Evolutionary conservation across 2,113 vertebrate genomes (phyloP), one percentile per base, ranked within the genome.

Genomic region (Brachyhypopomus gauderio): DNA sequence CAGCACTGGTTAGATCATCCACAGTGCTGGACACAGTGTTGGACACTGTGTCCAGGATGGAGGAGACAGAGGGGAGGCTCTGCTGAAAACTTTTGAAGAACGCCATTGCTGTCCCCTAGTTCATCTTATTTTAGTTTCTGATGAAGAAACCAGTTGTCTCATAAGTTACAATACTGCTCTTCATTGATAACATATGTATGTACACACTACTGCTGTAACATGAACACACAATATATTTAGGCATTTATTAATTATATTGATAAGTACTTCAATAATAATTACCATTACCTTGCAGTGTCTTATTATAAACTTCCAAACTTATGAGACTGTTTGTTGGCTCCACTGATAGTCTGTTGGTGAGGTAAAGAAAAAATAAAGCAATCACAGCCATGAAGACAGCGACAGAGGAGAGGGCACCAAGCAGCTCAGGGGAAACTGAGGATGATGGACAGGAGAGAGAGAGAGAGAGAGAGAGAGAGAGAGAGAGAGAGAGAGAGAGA

Each of bases 271-370:
- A 52, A 14, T 14, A 52, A 52, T 14, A 52, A 52, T 52, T 52
- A 52, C 45, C 45, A 52, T 93, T 95, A 92, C 96, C 97, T 93
- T 93, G 90, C 83, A 93, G 93, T 85, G 88, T 92, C 85, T 92
- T 89, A 75, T 86, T 91, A 87, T 93, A 96, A 86, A 91, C 94
- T 88, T 93, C 92, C 0, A 96, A 92, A 80, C 94, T 93, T 87
- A 95, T 92, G 89, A 97, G 95, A 70, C 93, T 90, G 86, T 94
- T 95, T 84, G 95, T 91, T 88, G 92, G 95, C 90, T 95, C 96
- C 92, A 95, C 95, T 86, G 96, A 98, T 92, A 97, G 95, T 93
- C 97, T 98, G 94, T 97, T 98, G 93, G 96, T 98, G 93, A 98
- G 94, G 92, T 98, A 99, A 81, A 98, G 92, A 93, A 98, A 97